Percentiles rank a stretch among this genome's conserved stretches.
Conservation (phyloP, 2,888 invertebrate genomes). For the Agrotis exclamationis region DNA sequence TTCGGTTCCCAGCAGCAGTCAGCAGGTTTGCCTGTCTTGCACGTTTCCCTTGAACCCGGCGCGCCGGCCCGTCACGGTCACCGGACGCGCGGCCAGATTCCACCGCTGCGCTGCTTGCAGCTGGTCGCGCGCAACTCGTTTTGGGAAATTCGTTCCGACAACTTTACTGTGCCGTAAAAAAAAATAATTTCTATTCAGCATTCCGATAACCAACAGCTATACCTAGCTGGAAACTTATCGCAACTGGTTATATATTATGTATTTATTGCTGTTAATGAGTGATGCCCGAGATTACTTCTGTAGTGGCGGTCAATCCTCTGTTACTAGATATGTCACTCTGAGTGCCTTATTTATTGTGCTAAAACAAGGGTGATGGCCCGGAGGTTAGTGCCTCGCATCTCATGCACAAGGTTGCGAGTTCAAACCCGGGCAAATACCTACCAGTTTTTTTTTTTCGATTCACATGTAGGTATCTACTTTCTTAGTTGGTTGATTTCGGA, state of each 20-base stretch:
- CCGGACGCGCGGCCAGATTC: conserved; percentile 68
- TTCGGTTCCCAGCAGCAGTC: conserved; percentile 13
- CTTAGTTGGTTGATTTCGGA: too few relatives aligned
- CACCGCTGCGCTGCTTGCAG: conserved; percentile 20
- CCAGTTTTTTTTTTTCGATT: too few relatives aligned
- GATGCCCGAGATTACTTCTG: background rate
- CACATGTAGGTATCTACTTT: too few relatives aligned
- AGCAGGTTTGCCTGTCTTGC: conserved; percentile 26
- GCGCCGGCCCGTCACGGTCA: conserved; percentile 57
- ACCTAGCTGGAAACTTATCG: conserved; percentile 34
- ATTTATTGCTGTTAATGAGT: background rate
- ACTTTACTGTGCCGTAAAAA: conserved; percentile 32
- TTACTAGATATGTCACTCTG: background rate
- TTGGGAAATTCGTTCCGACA: conserved; percentile 58
- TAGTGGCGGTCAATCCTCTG: background rate
- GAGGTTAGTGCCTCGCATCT: too few relatives aligned
- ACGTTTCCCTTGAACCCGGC: conserved; percentile 64
- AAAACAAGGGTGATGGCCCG: too few relatives aligned
- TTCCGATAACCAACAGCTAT: conserved; percentile 48
- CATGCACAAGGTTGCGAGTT: too few relatives aligned
- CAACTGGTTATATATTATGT: conserved; percentile 10
- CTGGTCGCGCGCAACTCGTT: conserved; percentile 56
- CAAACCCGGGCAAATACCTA: too few relatives aligned
- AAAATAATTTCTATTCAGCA: conserved; percentile 63
- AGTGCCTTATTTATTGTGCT: background rate